A percentile compares a stretch with the other conserved stretches of the same genome.
Evolutionary conservation across 2,113 vertebrate genomes (phyloP).

Genomic region (Ophthalmolycus amberensis): DNA sequence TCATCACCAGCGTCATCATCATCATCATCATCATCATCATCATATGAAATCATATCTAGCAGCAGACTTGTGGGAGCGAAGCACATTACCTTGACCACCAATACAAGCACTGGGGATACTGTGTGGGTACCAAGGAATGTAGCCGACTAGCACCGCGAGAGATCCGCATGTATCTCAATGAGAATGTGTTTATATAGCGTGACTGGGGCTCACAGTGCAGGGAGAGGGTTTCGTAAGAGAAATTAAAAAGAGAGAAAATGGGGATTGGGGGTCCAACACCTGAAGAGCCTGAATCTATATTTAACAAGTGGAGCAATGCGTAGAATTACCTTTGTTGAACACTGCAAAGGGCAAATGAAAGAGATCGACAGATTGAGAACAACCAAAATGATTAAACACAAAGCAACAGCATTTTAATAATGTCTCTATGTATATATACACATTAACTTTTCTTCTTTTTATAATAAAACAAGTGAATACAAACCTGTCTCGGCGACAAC

Average conservation of each 20-base stretch:
- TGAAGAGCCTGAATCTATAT: slow-evolving; percentile 38
- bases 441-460: background rate
- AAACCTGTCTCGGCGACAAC: slow-evolving; percentile 61
- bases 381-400: slow-evolving; percentile 62
- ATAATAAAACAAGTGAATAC: slow-evolving; percentile 38
- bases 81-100: slow-evolving; percentile 78
- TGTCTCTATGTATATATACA: background rate
- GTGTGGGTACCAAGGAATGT: slow-evolving; percentile 82
- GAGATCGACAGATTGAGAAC: slow-evolving; percentile 71
- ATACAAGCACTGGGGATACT: slow-evolving; percentile 79
- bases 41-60: slow-evolving; percentile 55
- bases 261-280: slow-evolving; percentile 25
- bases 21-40: slow-evolving; percentile 53
- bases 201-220: slow-evolving; percentile 24
- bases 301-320: slow-evolving; percentile 46
- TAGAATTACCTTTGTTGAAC: slow-evolving; percentile 78
- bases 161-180: slow-evolving; percentile 12
- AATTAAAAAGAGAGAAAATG: background rate
- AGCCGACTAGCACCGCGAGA: slow-evolving; percentile 74
- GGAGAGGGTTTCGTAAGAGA: slow-evolving; percentile 17
- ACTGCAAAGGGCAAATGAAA: slow-evolving; percentile 75
- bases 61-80: slow-evolving; percentile 55
- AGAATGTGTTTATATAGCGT: slow-evolving; percentile 13
- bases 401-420: slow-evolving; percentile 30
- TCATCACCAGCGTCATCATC: slow-evolving; percentile 32